phyloP scores from a whole-genome alignment of 2,797 vertebrate species.

The Anguilla anguilla region DNA sequence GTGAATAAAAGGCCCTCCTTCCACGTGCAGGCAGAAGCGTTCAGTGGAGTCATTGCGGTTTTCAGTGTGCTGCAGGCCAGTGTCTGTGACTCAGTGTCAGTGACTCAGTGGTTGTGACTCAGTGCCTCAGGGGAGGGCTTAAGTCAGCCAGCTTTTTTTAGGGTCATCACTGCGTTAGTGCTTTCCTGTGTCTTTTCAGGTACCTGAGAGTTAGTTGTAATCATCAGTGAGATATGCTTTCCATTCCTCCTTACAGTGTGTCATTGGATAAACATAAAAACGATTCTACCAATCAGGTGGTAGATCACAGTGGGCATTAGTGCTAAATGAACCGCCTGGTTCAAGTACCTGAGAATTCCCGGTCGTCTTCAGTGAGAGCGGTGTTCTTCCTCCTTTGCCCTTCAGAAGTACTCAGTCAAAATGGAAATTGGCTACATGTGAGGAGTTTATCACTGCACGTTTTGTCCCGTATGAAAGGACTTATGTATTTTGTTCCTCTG shows the following conservation, averaged over 20 bases:
- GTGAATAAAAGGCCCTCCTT: neutral
- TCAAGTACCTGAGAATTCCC: too few relatives aligned
- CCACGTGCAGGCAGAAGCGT: neutral
- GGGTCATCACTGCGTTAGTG: neutral
- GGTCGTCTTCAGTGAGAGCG: too few relatives aligned
- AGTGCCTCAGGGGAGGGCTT: neutral
- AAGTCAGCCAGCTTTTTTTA: neutral
- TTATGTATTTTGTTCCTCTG: neutral
- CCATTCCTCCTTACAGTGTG: neutral
- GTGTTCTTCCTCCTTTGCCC: too few relatives aligned
- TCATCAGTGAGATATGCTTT: neutral
- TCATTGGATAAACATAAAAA: neutral
- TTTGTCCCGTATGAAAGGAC: neutral
- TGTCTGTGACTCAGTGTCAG: neutral
- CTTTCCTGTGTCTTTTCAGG: neutral
- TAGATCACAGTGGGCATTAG: too few relatives aligned
- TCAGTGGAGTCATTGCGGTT: neutral
- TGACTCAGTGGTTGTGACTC: neutral
- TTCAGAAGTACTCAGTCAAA: neutral
- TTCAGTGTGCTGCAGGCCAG: neutral
- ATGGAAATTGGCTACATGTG: neutral
- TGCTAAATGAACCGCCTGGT: too few relatives aligned
- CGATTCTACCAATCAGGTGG: too few relatives aligned
- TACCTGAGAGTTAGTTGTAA: neutral
- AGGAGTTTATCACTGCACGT: neutral